A percentile compares a stretch with the other conserved stretches of the same genome.
Conservation (phyloP, 2,113 vertebrate species). For the Seriola quinqueradiata region DNA sequence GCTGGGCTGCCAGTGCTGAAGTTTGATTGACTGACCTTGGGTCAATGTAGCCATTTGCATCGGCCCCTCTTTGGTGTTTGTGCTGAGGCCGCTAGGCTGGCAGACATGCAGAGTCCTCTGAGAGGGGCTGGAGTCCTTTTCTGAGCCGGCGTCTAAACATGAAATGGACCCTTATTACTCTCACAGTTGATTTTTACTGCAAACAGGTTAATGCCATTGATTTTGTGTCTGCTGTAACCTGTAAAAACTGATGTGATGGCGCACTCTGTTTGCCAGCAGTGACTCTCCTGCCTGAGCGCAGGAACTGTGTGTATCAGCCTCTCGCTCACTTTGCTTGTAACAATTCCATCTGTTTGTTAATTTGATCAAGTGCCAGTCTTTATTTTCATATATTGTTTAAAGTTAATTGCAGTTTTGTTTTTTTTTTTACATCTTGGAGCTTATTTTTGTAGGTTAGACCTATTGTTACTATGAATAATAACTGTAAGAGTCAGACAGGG, state of each 20-base stretch:
- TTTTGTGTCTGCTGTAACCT: conserved; percentile 73
- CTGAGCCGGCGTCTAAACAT: conserved; percentile 30
- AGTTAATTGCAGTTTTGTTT: too few species aligned
- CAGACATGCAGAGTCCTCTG: conserved; percentile 27
- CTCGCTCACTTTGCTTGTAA: not conserved
- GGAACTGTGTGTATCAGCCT: not conserved
- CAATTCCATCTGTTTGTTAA: too few species aligned
- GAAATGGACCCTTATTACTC: conserved; percentile 64
- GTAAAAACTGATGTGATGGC: conserved; percentile 44
- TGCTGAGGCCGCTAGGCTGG: conserved; percentile 34
- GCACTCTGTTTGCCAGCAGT: conserved; percentile 22
- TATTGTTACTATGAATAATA: too few species aligned
- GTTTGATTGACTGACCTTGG: conserved; percentile 82
- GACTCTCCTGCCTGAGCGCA: not conserved
- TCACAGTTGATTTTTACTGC: conserved; percentile 68
- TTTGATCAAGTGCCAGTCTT: too few species aligned
- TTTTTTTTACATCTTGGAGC: too few species aligned
- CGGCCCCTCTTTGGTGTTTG: conserved; percentile 51
- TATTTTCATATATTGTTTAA: too few species aligned
- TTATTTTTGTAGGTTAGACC: too few species aligned
- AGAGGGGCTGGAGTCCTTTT: conserved; percentile 30
- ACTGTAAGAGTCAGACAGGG: too few species aligned
- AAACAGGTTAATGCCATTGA: conserved; percentile 76
- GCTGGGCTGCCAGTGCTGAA: conserved; percentile 67
- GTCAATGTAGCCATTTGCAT: conserved; percentile 80